Evolutionary conservation across 2,888 invertebrate species (phyloP).

Genomic region (Cantharis flavilabris): DNA sequence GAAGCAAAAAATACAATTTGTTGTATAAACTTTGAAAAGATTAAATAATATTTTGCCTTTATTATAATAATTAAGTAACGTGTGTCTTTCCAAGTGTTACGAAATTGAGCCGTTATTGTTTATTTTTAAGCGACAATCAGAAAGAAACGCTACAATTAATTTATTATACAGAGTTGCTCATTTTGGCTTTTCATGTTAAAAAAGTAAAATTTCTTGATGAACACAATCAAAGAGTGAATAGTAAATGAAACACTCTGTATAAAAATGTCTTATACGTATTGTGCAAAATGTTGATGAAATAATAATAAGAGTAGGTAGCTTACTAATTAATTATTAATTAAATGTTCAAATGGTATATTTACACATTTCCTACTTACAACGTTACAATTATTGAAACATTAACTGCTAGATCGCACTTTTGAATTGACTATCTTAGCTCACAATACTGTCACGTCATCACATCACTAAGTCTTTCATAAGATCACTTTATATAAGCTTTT

Average conservation of each 20-base stretch:
- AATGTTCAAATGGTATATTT: constrained; percentile 29
- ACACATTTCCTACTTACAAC: constrained; percentile 31
- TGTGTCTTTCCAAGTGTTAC: not conserved
- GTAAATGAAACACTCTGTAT: not conserved
- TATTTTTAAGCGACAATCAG: constrained; percentile 15
- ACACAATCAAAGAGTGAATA: not conserved
- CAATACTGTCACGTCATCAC: constrained; percentile 30
- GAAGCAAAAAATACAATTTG: constrained; percentile 15
- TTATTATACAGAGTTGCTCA: not conserved
- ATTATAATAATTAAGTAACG: not conserved
- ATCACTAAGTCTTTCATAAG: constrained; percentile 22
- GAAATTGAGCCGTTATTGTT: constrained; percentile 15
- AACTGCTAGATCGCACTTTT: constrained; percentile 25
- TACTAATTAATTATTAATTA: constrained; percentile 5
- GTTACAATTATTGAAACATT: constrained; percentile 23
- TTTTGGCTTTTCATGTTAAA: not conserved
- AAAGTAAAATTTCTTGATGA: not conserved
- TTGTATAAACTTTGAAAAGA: not conserved
- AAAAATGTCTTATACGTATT: not conserved
- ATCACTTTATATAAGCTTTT: constrained; percentile 3
- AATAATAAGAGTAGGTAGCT: constrained; percentile 18
- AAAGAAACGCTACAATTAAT: constrained; percentile 1
- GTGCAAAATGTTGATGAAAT: constrained; percentile 19
- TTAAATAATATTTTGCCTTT: not conserved
- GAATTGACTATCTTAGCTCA: constrained; percentile 30